Conservation (phyloP, 2,888 invertebrate genomes). For the Asteroscopus sphinx region DNA sequence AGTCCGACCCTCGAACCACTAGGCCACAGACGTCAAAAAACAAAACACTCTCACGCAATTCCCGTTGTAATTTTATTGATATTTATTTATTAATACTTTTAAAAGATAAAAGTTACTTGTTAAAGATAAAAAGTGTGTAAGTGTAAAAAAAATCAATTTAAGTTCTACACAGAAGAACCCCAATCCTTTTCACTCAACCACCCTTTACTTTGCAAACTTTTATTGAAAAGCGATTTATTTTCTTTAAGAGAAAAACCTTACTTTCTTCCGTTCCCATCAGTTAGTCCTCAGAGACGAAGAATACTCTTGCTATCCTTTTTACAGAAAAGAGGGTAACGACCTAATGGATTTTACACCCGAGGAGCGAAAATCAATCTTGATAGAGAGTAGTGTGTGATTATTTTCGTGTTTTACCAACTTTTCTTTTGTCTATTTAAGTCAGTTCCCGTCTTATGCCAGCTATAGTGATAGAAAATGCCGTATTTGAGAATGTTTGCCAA, state of each 20-base stretch:
- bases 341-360: constrained; percentile 37
- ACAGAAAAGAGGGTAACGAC: constrained; percentile 13
- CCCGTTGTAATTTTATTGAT: too few relatives aligned
- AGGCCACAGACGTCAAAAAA: too few relatives aligned
- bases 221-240: constrained; percentile 20
- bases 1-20: too few relatives aligned
- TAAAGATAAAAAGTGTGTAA: too few relatives aligned
- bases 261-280: constrained; percentile 12
- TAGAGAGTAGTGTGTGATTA: constrained; percentile 27
- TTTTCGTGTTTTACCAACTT: constrained; percentile 12
- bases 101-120: too few relatives aligned
- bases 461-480: neutral
- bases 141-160: too few relatives aligned
- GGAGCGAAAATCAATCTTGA: constrained; percentile 35
- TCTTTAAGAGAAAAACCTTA: constrained; percentile 9
- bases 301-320: constrained; percentile 16
- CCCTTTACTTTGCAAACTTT: constrained; percentile 20
- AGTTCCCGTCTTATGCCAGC: constrained; percentile 15
- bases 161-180: neutral
- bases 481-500: constrained; percentile 18
- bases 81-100: too few relatives aligned
- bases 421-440: neutral
- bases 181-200: constrained; percentile 13
- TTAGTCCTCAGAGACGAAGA: constrained; percentile 23
- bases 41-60: too few relatives aligned